Percentiles rank a stretch among this genome's conserved stretches.
phyloP scores from a whole-genome alignment of 2,888 invertebrate genomes.

The Meloe dianella region DNA sequence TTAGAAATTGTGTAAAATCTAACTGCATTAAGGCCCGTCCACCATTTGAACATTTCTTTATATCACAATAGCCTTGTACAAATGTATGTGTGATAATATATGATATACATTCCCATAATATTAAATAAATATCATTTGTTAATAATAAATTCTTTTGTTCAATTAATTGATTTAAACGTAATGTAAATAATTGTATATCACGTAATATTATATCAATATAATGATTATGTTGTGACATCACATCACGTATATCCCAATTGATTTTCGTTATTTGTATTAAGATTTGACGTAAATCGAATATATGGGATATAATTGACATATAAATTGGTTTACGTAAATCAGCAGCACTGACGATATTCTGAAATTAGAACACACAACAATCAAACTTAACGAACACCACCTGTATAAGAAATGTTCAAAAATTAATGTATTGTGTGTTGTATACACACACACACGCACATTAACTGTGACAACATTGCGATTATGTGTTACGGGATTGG shows the following conservation, averaged over 20 bases:
- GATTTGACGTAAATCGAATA: slow-evolving; percentile 78
- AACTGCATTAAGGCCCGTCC: slow-evolving; percentile 97
- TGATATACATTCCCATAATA: slow-evolving; percentile 88
- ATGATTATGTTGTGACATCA: slow-evolving; percentile 90
- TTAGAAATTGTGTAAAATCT: slow-evolving; percentile 93
- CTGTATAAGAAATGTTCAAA: no score
- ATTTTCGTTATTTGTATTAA: slow-evolving; percentile 89
- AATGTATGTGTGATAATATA: slow-evolving; percentile 85
- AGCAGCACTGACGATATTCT: slow-evolving; percentile 71
- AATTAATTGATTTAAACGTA: slow-evolving; percentile 76
- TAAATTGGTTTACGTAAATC: slow-evolving; percentile 87
- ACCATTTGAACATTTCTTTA: slow-evolving; percentile 93
- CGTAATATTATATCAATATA: slow-evolving; percentile 80
- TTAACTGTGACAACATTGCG: no score
- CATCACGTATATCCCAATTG: slow-evolving; percentile 94
- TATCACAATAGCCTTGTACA: slow-evolving; percentile 91
- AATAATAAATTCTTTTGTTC: slow-evolving; percentile 70
- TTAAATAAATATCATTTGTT: slow-evolving; percentile 70
- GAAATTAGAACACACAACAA: slow-evolving; percentile 34
- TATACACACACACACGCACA: no score
- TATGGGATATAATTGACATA: slow-evolving; percentile 81
- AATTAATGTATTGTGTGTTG: no score
- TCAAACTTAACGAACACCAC: not conserved
- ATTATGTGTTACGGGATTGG: no score
- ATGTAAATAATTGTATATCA: slow-evolving; percentile 78